Conservation (phyloP, 2,113 vertebrate species). For the Tragelaphus scriptus region DNA sequence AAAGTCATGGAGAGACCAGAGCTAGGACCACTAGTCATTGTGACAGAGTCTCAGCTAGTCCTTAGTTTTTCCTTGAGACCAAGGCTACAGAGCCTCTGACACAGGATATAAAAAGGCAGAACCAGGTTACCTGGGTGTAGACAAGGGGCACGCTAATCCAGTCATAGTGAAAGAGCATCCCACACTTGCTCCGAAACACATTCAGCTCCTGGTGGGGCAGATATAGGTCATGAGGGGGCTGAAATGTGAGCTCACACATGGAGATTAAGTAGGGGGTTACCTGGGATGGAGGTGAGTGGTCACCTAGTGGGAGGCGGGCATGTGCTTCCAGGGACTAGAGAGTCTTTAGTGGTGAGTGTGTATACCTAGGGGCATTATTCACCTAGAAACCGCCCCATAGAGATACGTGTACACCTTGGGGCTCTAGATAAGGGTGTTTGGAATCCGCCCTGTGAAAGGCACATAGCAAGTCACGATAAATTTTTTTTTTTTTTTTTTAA, state of each 20-base stretch:
- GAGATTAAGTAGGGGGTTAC: background rate
- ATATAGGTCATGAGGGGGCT: background rate
- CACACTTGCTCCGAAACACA: constrained; percentile 88
- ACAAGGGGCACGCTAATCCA: constrained; percentile 94
- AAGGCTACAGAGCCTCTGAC: background rate
- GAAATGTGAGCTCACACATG: background rate
- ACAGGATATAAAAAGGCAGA: background rate
- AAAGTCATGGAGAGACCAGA: background rate
- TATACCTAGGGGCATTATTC: background rate
- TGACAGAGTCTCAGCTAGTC: background rate
- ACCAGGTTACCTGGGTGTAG: constrained; percentile 89
- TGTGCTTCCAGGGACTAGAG: background rate
- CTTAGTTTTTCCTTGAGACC: background rate
- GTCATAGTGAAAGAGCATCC: constrained; percentile 94
- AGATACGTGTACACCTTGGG: background rate
- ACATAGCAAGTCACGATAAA: fast-evolving
- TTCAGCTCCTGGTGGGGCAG: constrained; percentile 85
- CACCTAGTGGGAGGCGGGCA: background rate
- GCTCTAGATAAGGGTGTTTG: background rate
- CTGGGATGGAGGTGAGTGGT: background rate
- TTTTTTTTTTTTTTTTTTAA: background rate
- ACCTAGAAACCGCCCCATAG: background rate
- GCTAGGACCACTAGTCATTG: background rate
- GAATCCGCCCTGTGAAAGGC: background rate
- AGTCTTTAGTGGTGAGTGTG: background rate